Evolutionary conservation across 92 coral and sea anemone species (phyloP).

Genomic region (Umimayanthus chanpuru): DNA sequence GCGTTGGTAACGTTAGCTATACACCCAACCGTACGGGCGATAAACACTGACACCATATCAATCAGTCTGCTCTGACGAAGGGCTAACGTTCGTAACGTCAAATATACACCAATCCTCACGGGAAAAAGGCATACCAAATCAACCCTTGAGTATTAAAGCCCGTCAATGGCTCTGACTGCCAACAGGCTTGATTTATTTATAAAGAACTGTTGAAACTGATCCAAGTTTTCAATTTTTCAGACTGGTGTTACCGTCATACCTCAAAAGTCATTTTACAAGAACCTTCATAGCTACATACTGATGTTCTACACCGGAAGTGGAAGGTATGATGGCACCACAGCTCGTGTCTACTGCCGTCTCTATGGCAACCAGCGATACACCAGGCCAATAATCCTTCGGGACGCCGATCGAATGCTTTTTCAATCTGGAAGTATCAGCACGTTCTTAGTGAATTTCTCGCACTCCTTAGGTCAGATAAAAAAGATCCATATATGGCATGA

Average conservation of each 20-base stretch:
- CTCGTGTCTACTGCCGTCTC: conserved; percentile 74
- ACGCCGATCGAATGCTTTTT: conserved; percentile 69
- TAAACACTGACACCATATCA: too few species aligned
- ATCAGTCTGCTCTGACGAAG: too few species aligned
- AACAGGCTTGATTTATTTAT: too few species aligned
- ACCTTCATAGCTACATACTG: conserved; percentile 71
- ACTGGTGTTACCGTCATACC: conserved; percentile 74
- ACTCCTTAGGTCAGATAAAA: conserved; percentile 62
- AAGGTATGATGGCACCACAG: conserved; percentile 73
- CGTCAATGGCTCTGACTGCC: too few species aligned
- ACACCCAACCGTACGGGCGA: too few species aligned
- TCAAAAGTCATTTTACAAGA: conserved; percentile 61
- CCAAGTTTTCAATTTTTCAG: conserved; percentile 10
- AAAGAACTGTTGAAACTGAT: too few species aligned
- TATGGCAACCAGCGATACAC: conserved; percentile 66
- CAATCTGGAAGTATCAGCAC: conserved; percentile 51
- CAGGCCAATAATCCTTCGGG: conserved; percentile 76
- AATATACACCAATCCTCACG: too few species aligned
- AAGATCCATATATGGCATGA: conserved; percentile 77
- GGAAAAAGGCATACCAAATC: too few species aligned
- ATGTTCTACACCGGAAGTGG: conserved; percentile 78
- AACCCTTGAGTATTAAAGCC: too few species aligned
- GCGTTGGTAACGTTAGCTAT: too few species aligned
- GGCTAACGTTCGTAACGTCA: too few species aligned
- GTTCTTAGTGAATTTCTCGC: conserved; percentile 56